Conservation (phyloP, 2,888 invertebrate species). For the Drosophila vallismaia region DNA sequence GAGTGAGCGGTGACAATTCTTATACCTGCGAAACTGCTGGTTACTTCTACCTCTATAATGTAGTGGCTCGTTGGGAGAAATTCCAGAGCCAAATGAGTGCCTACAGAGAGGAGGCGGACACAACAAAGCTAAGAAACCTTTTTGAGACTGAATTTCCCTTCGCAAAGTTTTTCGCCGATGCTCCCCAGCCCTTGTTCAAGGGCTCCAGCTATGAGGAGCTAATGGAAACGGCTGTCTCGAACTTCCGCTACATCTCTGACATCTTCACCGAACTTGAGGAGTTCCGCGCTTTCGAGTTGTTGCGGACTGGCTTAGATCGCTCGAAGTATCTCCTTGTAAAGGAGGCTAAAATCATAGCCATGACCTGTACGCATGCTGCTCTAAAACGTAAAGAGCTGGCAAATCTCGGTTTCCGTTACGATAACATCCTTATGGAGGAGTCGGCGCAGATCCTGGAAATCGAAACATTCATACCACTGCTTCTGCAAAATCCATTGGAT, state of each 20-base stretch:
- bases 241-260: conserved; percentile 96
- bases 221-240: conserved; percentile 94
- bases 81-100: conserved; percentile 85
- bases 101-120: conserved; percentile 46
- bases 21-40: conserved; percentile 99
- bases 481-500: conserved; percentile 99
- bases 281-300: conserved; percentile 98
- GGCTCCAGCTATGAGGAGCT: conserved; percentile 90
- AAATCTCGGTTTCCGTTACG: conserved; percentile 97
- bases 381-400: conserved; percentile 98
- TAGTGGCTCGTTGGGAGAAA: conserved; percentile 94
- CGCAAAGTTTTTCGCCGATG: conserved; percentile 95
- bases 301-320: conserved; percentile 97
- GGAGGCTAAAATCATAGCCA: conserved; percentile 99
- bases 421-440: conserved; percentile 99
- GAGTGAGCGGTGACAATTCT: conserved; percentile 93
- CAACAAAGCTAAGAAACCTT: conserved; percentile 75
- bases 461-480: conserved; percentile 98
- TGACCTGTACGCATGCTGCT: conserved; percentile 99
- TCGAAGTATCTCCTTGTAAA: conserved; percentile 98
- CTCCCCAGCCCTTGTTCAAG: conserved; percentile 96
- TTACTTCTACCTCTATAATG: conserved; percentile 98
- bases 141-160: conserved; percentile 96
- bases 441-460: conserved; percentile 99
- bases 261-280: conserved; percentile 99